These are phyloP conservation scores for Phrynocephalus guinanensis DNA, from an alignment of 2,797 vertebrate genomes.

Conservation along the genomic window DNA sequence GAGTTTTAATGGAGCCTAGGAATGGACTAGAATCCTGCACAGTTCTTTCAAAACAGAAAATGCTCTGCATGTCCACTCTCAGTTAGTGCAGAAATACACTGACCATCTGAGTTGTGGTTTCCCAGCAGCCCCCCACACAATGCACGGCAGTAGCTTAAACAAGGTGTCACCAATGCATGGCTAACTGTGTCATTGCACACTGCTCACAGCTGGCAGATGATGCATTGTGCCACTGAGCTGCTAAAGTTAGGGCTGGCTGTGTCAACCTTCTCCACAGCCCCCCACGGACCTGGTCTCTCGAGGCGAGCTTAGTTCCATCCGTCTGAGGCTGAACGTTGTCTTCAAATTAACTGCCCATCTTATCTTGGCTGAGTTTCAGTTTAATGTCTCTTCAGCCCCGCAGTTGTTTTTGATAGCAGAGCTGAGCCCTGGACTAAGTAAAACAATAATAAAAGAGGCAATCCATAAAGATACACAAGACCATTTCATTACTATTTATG, in stretches of 20 bases:
- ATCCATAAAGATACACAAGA: not conserved
- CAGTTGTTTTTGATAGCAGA: not conserved
- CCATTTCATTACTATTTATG: not conserved
- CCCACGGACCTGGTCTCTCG: not conserved
- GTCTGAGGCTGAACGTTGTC: not conserved
- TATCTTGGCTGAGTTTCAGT: not conserved
- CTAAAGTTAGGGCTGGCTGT: not conserved
- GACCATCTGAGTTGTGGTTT: not conserved
- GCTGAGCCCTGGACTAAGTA: not conserved
- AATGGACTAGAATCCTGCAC: not conserved
- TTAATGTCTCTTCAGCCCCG: not conserved
- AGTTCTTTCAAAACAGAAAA: no score
- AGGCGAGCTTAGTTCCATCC: not conserved
- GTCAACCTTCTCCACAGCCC: not conserved
- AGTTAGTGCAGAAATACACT: not conserved
- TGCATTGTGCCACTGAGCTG: not conserved
- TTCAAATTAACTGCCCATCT: not conserved
- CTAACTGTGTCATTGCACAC: not conserved
- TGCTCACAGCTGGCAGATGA: not conserved
- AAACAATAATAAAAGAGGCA: not conserved
- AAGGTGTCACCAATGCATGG: not conserved
- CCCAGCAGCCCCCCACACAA: not conserved
- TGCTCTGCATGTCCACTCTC: not conserved
- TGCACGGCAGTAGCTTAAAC: not conserved
- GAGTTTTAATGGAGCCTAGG: not conserved